Base-by-base conservation (phyloP, 2,113 vertebrate genomes). In the Aldabrachelys gigantea region DNA sequence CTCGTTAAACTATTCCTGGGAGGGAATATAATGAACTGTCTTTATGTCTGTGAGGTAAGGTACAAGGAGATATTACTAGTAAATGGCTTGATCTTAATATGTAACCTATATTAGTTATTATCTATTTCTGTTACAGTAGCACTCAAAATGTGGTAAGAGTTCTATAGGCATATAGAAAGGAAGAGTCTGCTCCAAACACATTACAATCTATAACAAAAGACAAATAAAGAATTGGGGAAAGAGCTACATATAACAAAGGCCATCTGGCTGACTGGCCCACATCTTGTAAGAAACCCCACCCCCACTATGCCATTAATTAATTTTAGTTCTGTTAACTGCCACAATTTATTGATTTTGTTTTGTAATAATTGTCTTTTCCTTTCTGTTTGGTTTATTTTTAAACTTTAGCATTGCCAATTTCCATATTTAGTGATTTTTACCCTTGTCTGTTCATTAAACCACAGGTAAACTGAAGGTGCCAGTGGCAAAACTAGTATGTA, bases 91-190 rank as follows among this genome's bases (percentile, higher is more conserved):
- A 24, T 76, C 41, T 9, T 75, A 38, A 10, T 25, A 44, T 22
- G 24, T 44, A 41, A 44, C 41, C 24, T 44, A 76, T 76, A 76
- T 72, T 72, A 38, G 29, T 49, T 82, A 47, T 62, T 1, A 0
- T 44, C 81, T 93, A 69, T 94, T 94, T 84, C 25, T 49, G 53
- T 88, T 91, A 69, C 52, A 89, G 59, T 87, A 82, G 22, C 84
- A 86, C 41, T n/a, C 21, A 9, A 54, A 72, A 72, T n/a, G 9
- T 87, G 25, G 41, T 35, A 52, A 50, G 92, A 59, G 88, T 95
- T 54, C 35, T 90, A 29, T 88, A 89, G 82, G 56, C 79, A 84
- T 54, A 6, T 35, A 76, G n/a, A 24, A 79, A 53, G 38, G 27
- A 62, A 13, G 3, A 54, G 50, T 27, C 56, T 91, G 27, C 76